Conservation (phyloP, 2,113 vertebrate species). For the Cnemophilus loriae region DNA sequence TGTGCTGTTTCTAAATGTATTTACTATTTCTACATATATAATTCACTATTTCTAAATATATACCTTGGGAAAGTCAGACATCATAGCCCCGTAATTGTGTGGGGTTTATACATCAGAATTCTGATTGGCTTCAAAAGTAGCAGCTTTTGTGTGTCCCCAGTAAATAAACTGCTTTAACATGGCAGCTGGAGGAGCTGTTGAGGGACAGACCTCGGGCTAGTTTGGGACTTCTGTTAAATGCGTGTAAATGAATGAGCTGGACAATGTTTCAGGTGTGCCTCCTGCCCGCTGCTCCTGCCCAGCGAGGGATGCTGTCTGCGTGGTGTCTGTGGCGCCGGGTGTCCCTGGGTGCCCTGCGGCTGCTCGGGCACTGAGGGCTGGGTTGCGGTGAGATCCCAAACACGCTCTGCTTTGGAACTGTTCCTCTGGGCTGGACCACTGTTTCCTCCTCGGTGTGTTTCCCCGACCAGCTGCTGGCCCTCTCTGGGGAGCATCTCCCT, state of each 20-base stretch:
- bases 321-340: background rate
- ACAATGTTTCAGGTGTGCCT: rapidly evolving
- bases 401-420: rapidly evolving
- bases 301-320: background rate
- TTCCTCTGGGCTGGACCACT: background rate
- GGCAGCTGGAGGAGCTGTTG: background rate
- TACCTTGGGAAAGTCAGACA: background rate
- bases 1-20: background rate
- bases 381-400: rapidly evolving
- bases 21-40: background rate
- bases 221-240: background rate
- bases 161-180: background rate
- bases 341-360: background rate
- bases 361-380: rapidly evolving
- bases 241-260: background rate
- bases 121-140: background rate
- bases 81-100: background rate
- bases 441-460: background rate
- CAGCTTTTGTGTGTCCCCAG: background rate
- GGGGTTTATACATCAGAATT: background rate
- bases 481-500: background rate
- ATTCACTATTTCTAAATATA: background rate
- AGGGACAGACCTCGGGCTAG: background rate
- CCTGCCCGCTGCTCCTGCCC: background rate
- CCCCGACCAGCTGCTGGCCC: background rate